Conservation (phyloP, 53 echinoderm and acorn worm genomes). For the Crossaster papposus region DNA sequence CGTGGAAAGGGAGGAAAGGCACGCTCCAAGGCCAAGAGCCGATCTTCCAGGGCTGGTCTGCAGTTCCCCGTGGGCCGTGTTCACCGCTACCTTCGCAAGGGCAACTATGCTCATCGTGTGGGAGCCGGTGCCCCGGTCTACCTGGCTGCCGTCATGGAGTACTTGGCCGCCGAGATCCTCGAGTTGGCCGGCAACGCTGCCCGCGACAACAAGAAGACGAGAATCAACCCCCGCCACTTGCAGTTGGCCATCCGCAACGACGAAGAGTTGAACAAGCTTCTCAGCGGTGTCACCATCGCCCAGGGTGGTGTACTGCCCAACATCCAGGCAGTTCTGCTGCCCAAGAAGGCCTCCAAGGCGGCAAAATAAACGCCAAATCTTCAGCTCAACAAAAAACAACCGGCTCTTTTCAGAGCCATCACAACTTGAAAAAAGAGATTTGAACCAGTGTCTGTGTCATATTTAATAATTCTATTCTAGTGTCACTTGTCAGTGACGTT, state of each 20-base stretch:
- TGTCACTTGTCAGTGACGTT: too few species aligned
- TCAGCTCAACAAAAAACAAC: not conserved
- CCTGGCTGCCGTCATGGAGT: constrained; percentile 90
- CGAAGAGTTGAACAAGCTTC: constrained; percentile 92
- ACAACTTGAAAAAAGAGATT: constrained; percentile 33
- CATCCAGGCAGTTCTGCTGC: constrained; percentile 88
- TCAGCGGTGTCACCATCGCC: constrained; percentile 88
- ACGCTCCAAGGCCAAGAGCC: constrained; percentile 75
- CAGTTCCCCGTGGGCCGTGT: constrained; percentile 95
- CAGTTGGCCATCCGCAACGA: constrained; percentile 93
- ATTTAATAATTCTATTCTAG: too few species aligned
- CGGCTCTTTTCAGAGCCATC: constrained; percentile 44
- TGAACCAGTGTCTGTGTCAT: not conserved
- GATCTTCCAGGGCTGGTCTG: constrained; percentile 81
- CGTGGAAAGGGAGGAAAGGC: constrained; percentile 87
- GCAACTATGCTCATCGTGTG: constrained; percentile 80
- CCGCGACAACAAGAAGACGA: constrained; percentile 92
- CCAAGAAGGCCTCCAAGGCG: constrained; percentile 71
- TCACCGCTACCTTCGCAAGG: constrained; percentile 84
- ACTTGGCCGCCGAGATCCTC: constrained; percentile 84
- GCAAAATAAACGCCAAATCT: constrained; percentile 22
- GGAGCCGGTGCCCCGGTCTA: constrained; percentile 91
- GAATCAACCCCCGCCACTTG: constrained; percentile 89
- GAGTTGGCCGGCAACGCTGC: constrained; percentile 96
- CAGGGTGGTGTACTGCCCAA: constrained; percentile 84